Evolutionary conservation across 2,113 vertebrate species (phyloP).

Genomic region (Callocephalon fimbriatum): DNA sequence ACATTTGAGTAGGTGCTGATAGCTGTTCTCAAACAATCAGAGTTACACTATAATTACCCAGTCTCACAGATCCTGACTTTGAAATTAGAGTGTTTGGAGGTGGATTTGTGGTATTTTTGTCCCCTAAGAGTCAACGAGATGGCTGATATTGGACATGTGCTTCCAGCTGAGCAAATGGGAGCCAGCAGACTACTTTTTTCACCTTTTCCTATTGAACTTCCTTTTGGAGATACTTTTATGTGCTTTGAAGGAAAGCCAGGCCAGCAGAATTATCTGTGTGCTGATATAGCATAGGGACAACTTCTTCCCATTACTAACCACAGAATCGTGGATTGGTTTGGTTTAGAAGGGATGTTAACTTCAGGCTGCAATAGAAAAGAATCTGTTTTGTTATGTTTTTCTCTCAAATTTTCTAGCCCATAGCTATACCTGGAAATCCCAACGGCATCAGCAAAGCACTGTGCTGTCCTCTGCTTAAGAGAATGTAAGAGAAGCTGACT

Average conservation of each 20-base stretch:
- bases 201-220: neutral
- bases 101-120: neutral
- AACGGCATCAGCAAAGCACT: neutral
- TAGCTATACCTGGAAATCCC: neutral
- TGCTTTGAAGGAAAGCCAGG: neutral
- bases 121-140: neutral
- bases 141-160: neutral
- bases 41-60: neutral
- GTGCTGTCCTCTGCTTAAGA: neutral
- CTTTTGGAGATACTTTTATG: neutral
- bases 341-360: neutral
- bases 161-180: neutral
- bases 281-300: neutral
- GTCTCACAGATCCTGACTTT: neutral
- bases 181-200: neutral
- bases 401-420: neutral
- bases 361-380: neutral
- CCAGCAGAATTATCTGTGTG: neutral
- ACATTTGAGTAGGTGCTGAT: neutral
- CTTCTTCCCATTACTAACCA: neutral
- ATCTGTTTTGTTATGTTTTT: neutral
- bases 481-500: neutral
- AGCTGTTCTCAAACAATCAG: neutral
- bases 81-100: neutral
- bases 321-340: neutral